Evolutionary conservation across 2,113 vertebrate species (phyloP).

Genomic region (Tachycineta bicolor): DNA sequence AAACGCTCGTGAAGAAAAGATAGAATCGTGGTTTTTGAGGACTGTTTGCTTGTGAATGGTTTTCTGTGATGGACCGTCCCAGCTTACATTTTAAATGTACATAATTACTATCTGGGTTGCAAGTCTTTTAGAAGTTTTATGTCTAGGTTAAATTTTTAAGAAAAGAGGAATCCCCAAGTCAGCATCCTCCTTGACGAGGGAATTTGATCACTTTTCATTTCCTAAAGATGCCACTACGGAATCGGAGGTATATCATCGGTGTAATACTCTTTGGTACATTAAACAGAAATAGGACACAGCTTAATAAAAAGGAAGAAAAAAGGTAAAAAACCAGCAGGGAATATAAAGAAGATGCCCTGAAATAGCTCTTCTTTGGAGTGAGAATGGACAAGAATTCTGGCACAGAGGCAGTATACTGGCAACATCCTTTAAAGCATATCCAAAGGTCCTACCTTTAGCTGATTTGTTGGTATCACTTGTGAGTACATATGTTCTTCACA

Average conservation of each 20-base stretch:
- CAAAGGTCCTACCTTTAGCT: not conserved
- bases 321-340: not conserved
- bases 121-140: not conserved
- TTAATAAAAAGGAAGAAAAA: not conserved
- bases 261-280: not conserved
- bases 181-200: not conserved
- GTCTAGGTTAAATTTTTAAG: not conserved
- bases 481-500: not conserved
- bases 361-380: not conserved
- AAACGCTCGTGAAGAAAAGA: not conserved
- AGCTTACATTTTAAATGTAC: not conserved
- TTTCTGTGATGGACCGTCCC: not conserved
- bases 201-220: slow-evolving; percentile 16
- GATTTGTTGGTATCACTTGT: not conserved
- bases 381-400: not conserved
- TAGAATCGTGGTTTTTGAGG: not conserved
- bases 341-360: not conserved
- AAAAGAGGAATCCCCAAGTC: not conserved
- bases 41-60: not conserved
- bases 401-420: not conserved
- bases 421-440: not conserved
- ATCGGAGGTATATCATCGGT: not conserved
- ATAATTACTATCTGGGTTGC: not conserved
- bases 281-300: slow-evolving; percentile 2
- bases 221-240: not conserved